Evolutionary conservation across 2,888 invertebrate species (phyloP), one percentile per base, ranked within the genome.

Genomic region (Panorpa germanica): DNA sequence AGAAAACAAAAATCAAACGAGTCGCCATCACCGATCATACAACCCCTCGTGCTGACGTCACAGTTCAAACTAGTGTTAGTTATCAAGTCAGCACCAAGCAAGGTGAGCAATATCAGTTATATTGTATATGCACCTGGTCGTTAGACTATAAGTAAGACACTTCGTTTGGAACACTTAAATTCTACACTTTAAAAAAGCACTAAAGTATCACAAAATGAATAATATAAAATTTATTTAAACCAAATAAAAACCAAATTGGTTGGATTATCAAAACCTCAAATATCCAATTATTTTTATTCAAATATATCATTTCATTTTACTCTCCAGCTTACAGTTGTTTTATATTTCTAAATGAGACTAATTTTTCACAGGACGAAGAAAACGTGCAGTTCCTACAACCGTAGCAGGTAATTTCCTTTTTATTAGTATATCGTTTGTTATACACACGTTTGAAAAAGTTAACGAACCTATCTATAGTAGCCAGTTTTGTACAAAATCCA

Each of bases 11-110:
- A 35, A 43, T 49, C 19, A 66, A 69, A 36, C 52, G 67, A 25
- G 63, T 66, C 1, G 65, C 66, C 1, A 57, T 57, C 46, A 46
- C 59, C 10, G 56, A 58, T 19, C 57, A 56, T 35, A 55, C 58
- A 21, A 48, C 59, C 7, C 37, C 38, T 9, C 61, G 63, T 14
- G 54, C 64, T 31, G 76, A 73, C 22, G 72, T 76, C 15, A 69
- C 73, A 1, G 76, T 80, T 8, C 74, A 77, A 43, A 81, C 80
- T 1, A 80, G 80, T 45, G 71, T 81, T 3, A 77, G 80, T 0
- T 81, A 72, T 48, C 66, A 73, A 48, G 76, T 81, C 36, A 80
- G 78, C 43, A 63, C 62, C 11, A 63, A 59, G 36, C 59, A 61
- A 54, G 64, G 65, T 60, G 43, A 38, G 28, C 30, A 19, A 24